phyloP scores from a whole-genome alignment of 2,888 invertebrate species.

The Microchrysa polita region DNA sequence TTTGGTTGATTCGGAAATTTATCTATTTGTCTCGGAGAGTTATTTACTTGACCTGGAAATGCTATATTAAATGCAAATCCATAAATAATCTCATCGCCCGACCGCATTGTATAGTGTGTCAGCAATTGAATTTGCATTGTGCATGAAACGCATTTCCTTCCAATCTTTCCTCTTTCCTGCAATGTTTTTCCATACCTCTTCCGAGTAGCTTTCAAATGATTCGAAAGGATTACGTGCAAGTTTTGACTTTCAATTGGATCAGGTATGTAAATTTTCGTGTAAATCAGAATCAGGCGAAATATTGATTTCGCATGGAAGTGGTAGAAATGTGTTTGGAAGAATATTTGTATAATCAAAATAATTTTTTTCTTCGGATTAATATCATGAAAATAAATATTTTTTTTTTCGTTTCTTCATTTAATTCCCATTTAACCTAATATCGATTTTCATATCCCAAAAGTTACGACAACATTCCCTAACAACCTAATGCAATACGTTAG shows the following conservation, averaged over 20 bases:
- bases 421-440: too few relatives aligned
- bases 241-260: not conserved
- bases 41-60: too few relatives aligned
- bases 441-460: too few relatives aligned
- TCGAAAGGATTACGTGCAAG: not conserved
- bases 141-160: slow-evolving; percentile 35
- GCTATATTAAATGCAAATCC: slow-evolving; percentile 19
- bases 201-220: not conserved
- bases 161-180: not conserved
- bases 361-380: too few relatives aligned
- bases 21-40: too few relatives aligned
- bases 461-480: too few relatives aligned
- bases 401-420: too few relatives aligned
- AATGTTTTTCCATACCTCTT: not conserved
- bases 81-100: slow-evolving; percentile 31
- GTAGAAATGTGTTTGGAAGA: too few relatives aligned
- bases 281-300: slow-evolving; percentile 4
- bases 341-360: too few relatives aligned
- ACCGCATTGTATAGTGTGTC: not conserved
- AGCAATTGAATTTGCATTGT: slow-evolving; percentile 21
- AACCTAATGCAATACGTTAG: too few relatives aligned
- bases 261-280: slow-evolving; percentile 19
- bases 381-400: too few relatives aligned
- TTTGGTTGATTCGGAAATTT: too few relatives aligned
- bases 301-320: slow-evolving; percentile 17